Conservation (phyloP, 2,113 vertebrate species). For the Sphaerodactylus townsendi region DNA sequence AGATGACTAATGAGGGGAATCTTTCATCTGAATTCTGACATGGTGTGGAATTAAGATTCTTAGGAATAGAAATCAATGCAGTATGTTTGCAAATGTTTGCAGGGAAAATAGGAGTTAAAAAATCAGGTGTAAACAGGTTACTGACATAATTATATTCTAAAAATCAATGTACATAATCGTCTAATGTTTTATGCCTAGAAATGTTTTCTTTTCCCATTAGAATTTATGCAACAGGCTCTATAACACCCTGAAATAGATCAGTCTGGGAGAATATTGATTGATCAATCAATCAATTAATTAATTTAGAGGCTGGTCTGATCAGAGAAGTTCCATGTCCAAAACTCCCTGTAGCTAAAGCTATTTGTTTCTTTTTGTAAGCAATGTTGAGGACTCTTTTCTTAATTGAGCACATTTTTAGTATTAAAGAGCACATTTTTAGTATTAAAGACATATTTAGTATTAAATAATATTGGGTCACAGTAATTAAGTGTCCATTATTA, state of each 20-base stretch:
- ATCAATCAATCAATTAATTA: too few relatives aligned
- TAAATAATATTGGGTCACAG: neutral
- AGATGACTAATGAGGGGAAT: neutral
- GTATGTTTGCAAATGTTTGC: constrained; percentile 16
- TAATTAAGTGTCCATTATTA: neutral
- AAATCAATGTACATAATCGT: constrained; percentile 29
- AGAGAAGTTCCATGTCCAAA: neutral
- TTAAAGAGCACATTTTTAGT: too few relatives aligned
- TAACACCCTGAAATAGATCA: constrained; percentile 31
- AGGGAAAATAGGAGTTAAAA: constrained; percentile 29
- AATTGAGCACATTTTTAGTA: neutral
- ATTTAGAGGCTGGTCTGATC: neutral
- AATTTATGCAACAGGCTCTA: neutral
- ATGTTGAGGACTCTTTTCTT: neutral
- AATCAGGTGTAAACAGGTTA: constrained; percentile 34
- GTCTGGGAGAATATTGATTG: neutral
- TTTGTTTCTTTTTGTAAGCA: neutral
- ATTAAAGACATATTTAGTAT: too few relatives aligned
- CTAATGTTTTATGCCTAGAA: constrained; percentile 23
- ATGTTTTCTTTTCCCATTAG: neutral
- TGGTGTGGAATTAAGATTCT: neutral
- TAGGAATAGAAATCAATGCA: neutral
- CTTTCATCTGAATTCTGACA: neutral
- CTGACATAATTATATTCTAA: constrained; percentile 27
- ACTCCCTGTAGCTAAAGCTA: neutral